These are phyloP conservation scores for Rhimphoctona megacephalus DNA, from an alignment of 2,888 invertebrate genomes.

Conservation along the genomic window DNA sequence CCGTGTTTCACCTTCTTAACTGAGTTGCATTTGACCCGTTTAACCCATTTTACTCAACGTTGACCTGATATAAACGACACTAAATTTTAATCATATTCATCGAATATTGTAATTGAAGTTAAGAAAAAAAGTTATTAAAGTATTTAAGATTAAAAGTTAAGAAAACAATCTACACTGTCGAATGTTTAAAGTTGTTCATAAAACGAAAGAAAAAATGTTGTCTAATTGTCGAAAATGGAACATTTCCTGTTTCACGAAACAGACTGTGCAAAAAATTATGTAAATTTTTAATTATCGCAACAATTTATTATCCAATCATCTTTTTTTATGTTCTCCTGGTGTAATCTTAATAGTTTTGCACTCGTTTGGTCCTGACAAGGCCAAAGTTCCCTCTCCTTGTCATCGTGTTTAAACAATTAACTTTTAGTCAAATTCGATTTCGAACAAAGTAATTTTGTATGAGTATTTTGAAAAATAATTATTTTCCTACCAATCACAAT, in stretches of 20 bases:
- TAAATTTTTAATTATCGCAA: too few relatives aligned
- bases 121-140: too few relatives aligned
- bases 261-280: too few relatives aligned
- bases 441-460: too few relatives aligned
- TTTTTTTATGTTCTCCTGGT: background rate
- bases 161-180: background rate
- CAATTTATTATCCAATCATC: background rate
- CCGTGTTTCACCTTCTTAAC: conserved; percentile 5
- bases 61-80: background rate
- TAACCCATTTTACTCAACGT: background rate
- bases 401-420: too few relatives aligned
- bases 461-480: background rate
- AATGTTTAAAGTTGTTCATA: background rate
- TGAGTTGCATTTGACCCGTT: background rate
- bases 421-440: too few relatives aligned
- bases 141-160: background rate
- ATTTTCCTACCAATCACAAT: too few relatives aligned
- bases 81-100: background rate
- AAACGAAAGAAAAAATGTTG: background rate
- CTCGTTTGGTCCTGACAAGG: background rate
- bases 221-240: background rate
- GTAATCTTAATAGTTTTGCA: background rate
- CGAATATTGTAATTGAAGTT: background rate
- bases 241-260: background rate
- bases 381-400: background rate